Conservation (phyloP, 2,797 vertebrate genomes). For the Crax fasciolata region DNA sequence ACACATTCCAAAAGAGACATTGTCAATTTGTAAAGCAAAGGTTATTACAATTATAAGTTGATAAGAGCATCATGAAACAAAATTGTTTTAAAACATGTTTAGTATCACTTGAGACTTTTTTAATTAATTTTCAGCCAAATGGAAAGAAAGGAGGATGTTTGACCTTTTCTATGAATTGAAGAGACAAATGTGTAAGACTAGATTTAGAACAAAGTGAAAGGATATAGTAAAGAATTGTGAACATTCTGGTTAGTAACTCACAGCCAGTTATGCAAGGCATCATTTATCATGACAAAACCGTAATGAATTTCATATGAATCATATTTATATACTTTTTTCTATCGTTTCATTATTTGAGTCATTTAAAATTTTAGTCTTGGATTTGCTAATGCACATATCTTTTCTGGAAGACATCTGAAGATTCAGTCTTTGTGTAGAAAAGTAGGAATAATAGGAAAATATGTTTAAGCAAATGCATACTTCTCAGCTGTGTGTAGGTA, state of each 20-base stretch:
- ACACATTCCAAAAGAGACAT: not conserved
- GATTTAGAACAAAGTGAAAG: not conserved
- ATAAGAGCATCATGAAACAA: not conserved
- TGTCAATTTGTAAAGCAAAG: not conserved
- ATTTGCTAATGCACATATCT: not conserved
- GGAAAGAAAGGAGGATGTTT: not conserved
- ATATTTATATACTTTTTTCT: not conserved
- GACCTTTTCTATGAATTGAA: not conserved
- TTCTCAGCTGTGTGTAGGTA: not conserved
- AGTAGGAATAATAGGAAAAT: not conserved
- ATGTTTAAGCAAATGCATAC: not conserved
- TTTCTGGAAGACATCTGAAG: not conserved
- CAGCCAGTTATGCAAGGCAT: not conserved
- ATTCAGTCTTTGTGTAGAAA: not conserved
- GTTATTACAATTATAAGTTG: not conserved
- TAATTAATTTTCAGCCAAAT: not conserved
- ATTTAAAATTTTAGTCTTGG: constrained; percentile 32
- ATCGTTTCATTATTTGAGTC: not conserved
- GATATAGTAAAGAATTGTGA: not conserved
- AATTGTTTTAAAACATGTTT: not conserved
- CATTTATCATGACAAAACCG: not conserved
- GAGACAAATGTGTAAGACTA: not conserved
- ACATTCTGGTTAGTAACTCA: not conserved
- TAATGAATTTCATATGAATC: constrained; percentile 13
- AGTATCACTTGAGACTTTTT: not conserved